A percentile compares a stretch with the other conserved stretches of the same genome.
phyloP scores from a whole-genome alignment of 35 echinoderm and acorn worm genomes.

The Chiridota heheva region DNA sequence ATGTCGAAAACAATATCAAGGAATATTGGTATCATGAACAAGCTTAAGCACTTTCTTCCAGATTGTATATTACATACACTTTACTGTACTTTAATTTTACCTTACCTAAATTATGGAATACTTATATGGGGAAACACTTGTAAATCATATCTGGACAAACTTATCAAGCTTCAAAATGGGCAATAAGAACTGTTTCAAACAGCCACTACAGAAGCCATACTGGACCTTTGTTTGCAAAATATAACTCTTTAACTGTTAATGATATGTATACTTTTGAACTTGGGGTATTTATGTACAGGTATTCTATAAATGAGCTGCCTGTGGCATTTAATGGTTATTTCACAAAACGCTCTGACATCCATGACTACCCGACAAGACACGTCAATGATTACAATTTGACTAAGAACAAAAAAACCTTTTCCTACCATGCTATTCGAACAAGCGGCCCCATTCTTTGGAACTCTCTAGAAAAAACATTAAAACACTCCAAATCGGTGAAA shows the following conservation, averaged over 20 bases:
- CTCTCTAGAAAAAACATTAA: background rate
- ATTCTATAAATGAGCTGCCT: constrained; percentile 1
- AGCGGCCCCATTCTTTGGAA: background rate
- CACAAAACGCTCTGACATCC: constrained; percentile 1
- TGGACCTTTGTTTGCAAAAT: too few relatives aligned
- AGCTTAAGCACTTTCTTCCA: too few relatives aligned
- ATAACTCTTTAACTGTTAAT: too few relatives aligned
- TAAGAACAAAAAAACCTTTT: background rate
- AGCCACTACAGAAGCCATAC: constrained; percentile 1
- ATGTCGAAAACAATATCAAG: background rate
- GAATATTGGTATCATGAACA: constrained; percentile 6
- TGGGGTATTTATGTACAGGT: background rate
- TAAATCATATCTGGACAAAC: background rate
- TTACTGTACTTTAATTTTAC: too few relatives aligned
- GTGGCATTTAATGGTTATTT: background rate
- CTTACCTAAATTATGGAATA: too few relatives aligned
- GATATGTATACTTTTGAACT: background rate
- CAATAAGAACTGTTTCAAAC: background rate
- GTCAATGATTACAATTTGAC: background rate
- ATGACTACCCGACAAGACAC: constrained; percentile 1
- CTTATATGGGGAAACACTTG: constrained; percentile 1
- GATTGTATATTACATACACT: too few relatives aligned
- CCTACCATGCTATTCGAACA: background rate
- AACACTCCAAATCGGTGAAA: background rate
- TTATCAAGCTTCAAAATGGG: constrained; percentile 1